These are phyloP conservation scores for Listrodromus nycthemerus DNA, from an alignment of 2,888 invertebrate genomes.

Conservation along the genomic window DNA sequence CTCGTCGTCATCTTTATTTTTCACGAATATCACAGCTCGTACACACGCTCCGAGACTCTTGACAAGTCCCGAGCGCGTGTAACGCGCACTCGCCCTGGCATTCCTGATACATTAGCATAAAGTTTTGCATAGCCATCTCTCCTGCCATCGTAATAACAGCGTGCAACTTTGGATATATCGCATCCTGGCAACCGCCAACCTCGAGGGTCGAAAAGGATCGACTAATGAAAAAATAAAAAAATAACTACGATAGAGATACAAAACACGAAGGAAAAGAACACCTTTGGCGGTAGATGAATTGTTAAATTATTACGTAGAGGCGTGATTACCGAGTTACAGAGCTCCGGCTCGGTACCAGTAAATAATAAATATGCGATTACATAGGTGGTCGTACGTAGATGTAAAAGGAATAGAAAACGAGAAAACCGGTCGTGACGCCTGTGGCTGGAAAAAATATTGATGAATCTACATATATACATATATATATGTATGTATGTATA, in stretches of 20 bases:
- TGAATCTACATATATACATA: conserved; percentile 50
- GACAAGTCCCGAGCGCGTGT: conserved; percentile 28
- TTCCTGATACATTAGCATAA: conserved; percentile 75
- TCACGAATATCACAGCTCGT: conserved; percentile 62
- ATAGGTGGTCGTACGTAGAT: conserved; percentile 16
- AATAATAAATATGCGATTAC: conserved; percentile 60
- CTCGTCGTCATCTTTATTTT: conserved; percentile 50
- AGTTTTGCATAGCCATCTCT: conserved; percentile 72
- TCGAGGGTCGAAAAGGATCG: neutral
- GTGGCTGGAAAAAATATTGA: conserved; percentile 43
- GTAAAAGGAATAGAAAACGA: conserved; percentile 54
- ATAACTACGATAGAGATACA: neutral
- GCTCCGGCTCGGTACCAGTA: conserved; percentile 23
- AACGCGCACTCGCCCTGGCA: conserved; percentile 22
- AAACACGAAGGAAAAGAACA: conserved; percentile 14
- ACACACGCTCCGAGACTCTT: conserved; percentile 13
- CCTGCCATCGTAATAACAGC: conserved; percentile 63
- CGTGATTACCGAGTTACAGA: conserved; percentile 29
- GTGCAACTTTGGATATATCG: conserved; percentile 36
- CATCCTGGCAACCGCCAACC: neutral
- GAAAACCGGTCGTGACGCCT: conserved; percentile 56
- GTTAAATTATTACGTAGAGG: conserved; percentile 42
- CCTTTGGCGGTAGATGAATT: conserved; percentile 26
- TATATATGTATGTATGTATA: conserved; percentile 3
- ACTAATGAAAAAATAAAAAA: conserved; percentile 16